A percentile compares a stretch with the other conserved stretches of the same genome.
Evolutionary conservation across 2,797 vertebrate species (phyloP).

Genomic region (Arrhamphus sclerolepis): DNA sequence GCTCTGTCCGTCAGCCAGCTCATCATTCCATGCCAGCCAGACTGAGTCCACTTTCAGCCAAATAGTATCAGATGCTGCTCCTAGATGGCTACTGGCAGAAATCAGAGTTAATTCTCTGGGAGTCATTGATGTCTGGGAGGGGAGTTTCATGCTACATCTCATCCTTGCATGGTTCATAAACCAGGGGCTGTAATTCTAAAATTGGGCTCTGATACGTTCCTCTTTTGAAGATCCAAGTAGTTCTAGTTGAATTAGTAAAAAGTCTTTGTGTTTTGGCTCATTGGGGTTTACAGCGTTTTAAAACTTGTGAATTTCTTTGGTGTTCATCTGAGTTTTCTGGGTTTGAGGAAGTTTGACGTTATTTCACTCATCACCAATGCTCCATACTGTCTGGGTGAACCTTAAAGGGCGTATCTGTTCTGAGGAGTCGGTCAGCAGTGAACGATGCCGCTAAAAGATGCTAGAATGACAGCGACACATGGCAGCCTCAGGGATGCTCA

Average conservation of each 20-base stretch:
- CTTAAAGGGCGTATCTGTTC: background rate
- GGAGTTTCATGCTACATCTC: slow-evolving; percentile 29
- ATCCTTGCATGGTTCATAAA: slow-evolving; percentile 32
- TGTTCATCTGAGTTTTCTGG: too few relatives aligned
- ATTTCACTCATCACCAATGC: too few relatives aligned
- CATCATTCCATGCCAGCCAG: slow-evolving; percentile 39
- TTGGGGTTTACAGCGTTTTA: too few relatives aligned
- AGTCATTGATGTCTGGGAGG: slow-evolving; percentile 22
- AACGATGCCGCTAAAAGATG: slow-evolving; percentile 4
- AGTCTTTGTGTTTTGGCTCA: too few relatives aligned
- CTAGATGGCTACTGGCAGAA: slow-evolving; percentile 37
- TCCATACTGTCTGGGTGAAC: background rate
- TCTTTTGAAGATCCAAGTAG: too few relatives aligned
- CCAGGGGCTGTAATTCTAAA: slow-evolving; percentile 12
- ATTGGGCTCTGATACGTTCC: background rate
- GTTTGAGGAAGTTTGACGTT: too few relatives aligned
- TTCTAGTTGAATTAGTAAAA: too few relatives aligned
- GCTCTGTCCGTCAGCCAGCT: slow-evolving; percentile 50
- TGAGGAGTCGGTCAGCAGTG: background rate
- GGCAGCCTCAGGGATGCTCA: slow-evolving; percentile 26
- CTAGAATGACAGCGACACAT: slow-evolving; percentile 33
- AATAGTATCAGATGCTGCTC: slow-evolving; percentile 56
- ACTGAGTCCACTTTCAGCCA: slow-evolving; percentile 45
- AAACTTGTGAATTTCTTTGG: too few relatives aligned
- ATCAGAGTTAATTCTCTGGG: slow-evolving; percentile 23